phyloP scores from a whole-genome alignment of 2,113 vertebrate genomes.

The Silurus glanis region DNA sequence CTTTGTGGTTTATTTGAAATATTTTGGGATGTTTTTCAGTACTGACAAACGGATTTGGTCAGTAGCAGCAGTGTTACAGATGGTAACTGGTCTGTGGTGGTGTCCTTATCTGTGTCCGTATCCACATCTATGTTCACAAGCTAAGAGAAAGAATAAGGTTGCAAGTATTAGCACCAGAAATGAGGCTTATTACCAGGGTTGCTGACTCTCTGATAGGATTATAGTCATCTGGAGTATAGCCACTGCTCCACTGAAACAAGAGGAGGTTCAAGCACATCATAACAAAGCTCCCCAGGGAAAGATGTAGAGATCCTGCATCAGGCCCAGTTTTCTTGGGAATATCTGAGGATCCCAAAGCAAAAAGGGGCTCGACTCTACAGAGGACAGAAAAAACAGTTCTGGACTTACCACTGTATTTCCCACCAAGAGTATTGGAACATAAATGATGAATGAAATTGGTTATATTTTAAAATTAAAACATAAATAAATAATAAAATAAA shows the following conservation, averaged over 20 bases:
- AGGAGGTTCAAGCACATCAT: neutral
- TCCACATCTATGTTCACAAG: neutral
- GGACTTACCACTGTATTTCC: no score
- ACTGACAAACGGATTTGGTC: neutral
- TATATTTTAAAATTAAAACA: no score
- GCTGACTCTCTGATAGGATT: neutral
- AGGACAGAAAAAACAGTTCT: no score
- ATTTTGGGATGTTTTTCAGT: neutral
- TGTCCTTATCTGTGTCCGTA: neutral
- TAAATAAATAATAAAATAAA: no score
- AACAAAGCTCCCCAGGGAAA: neutral
- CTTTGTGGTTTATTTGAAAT: neutral
- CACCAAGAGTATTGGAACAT: no score
- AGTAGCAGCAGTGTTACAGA: neutral
- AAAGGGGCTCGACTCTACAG: no score
- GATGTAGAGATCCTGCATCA: neutral
- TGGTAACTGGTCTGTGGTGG: neutral
- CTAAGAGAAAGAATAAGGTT: neutral
- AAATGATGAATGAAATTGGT: no score
- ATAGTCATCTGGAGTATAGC: neutral
- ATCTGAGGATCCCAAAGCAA: no score
- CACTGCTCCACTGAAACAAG: neutral
- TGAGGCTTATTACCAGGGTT: neutral
- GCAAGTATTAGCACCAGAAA: neutral
- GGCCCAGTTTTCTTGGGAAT: neutral